A percentile compares a stretch with the other conserved stretches of the same genome.
Evolutionary conservation across 2,888 invertebrate genomes (phyloP).

Genomic region (Drosophila atripex): DNA sequence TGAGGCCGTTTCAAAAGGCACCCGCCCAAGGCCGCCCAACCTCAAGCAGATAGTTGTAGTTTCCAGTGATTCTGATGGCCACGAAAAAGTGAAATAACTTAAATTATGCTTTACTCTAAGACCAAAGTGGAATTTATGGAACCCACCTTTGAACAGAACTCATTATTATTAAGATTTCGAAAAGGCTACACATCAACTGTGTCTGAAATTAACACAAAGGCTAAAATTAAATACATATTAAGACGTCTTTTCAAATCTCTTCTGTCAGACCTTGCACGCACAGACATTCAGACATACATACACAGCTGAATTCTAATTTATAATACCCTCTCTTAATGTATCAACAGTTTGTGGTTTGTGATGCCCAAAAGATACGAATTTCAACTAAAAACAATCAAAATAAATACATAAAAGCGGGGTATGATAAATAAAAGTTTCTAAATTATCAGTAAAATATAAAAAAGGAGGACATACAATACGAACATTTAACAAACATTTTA

Average conservation of each 20-base stretch:
- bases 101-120: neutral
- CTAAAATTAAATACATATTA: constrained; percentile 47
- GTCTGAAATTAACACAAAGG: constrained; percentile 38
- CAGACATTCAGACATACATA: too few relatives aligned
- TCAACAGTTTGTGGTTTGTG: neutral
- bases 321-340: constrained; percentile 22
- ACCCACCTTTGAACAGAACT: neutral
- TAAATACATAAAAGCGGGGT: too few relatives aligned
- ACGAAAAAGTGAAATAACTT: too few relatives aligned
- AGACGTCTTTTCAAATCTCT: constrained; percentile 38
- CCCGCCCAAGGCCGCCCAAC: constrained; percentile 1
- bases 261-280: constrained; percentile 42
- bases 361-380: too few relatives aligned
- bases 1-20: neutral
- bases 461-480: too few relatives aligned
- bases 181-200: neutral
- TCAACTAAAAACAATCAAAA: too few relatives aligned
- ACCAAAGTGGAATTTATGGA: neutral
- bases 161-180: constrained; percentile 6
- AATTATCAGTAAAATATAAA: too few relatives aligned
- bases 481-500: too few relatives aligned
- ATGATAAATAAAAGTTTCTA: too few relatives aligned
- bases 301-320: constrained; percentile 31
- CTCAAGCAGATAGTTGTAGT: neutral
- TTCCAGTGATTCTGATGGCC: constrained; percentile 3